These are phyloP conservation scores for Nibea coibor DNA, from an alignment of 2,113 vertebrate genomes.

Conservation along the genomic window DNA sequence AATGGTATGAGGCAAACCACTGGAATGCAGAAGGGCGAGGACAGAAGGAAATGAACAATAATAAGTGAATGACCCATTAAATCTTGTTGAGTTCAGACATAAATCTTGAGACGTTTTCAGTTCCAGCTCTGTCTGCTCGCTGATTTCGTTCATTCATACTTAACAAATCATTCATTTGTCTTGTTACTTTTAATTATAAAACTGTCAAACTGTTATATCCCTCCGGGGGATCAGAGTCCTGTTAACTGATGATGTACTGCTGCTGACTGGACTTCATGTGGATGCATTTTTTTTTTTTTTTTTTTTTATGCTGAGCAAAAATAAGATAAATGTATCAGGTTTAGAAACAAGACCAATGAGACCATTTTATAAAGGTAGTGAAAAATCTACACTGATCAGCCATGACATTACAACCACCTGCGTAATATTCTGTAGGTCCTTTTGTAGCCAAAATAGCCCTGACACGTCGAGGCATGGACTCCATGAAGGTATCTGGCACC, in stretches of 20 bases:
- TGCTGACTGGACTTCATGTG: background rate
- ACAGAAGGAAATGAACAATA: conserved; percentile 28
- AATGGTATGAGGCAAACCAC: conserved; percentile 5
- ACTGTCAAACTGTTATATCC: conserved; percentile 7
- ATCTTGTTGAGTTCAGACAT: conserved; percentile 20
- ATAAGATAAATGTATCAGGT: background rate
- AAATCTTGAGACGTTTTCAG: conserved; percentile 6
- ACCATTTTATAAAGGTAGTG: too few species aligned
- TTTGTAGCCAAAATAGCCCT: too few species aligned
- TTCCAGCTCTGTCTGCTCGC: background rate
- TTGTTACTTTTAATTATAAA: conserved; percentile 20
- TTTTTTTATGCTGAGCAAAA: background rate
- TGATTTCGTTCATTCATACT: background rate
- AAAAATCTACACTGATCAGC: too few species aligned
- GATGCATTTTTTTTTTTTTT: background rate
- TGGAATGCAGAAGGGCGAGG: conserved; percentile 5
- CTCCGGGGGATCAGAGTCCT: background rate
- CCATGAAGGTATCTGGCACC: too few species aligned
- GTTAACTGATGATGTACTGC: background rate
- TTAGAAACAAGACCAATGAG: background rate
- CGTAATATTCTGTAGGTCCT: too few species aligned
- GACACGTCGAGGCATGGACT: too few species aligned
- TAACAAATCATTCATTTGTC: conserved; percentile 13
- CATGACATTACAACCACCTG: too few species aligned
- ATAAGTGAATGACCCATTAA: conserved; percentile 32